Evolutionary conservation across 2,113 vertebrate genomes (phyloP).

Genomic region (Tupaia chinensis): DNA sequence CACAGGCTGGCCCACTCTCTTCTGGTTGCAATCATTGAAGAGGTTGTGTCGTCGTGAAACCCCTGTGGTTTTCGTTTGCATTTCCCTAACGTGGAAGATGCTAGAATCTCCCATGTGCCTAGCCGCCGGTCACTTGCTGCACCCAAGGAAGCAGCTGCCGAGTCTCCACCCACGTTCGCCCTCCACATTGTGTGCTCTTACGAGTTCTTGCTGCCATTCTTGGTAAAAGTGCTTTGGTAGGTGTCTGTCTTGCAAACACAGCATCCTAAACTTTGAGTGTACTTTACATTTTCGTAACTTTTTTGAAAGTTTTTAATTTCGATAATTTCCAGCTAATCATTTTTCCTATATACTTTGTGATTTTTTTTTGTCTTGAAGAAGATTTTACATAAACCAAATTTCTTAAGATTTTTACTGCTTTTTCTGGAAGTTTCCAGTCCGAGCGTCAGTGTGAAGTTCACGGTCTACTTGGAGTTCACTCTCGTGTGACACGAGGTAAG

Average conservation of each 20-base stretch:
- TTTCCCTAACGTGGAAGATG: rapidly evolving
- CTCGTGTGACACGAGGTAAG: background rate
- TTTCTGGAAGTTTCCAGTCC: background rate
- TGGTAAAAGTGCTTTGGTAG: background rate
- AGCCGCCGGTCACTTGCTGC: too few species aligned
- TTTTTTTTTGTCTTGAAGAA: background rate
- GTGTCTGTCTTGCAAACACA: background rate
- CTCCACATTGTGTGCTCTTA: too few species aligned
- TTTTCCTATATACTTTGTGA: background rate
- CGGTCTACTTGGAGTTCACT: background rate
- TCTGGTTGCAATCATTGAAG: rapidly evolving
- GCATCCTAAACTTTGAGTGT: background rate
- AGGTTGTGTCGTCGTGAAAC: rapidly evolving
- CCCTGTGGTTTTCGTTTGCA: background rate
- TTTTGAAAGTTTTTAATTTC: background rate
- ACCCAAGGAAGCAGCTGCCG: too few species aligned
- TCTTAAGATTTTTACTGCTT: background rate
- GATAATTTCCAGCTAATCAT: background rate
- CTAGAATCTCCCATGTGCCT: rapidly evolving
- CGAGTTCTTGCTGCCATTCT: background rate
- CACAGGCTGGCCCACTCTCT: too few species aligned
- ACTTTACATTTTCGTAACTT: background rate
- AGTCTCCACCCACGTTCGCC: background rate
- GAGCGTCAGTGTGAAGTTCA: background rate
- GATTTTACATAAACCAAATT: background rate